A percentile compares a stretch with the other conserved stretches of the same genome.
Conservation (phyloP, 2,113 vertebrate genomes). For the Phasianus colchicus region DNA sequence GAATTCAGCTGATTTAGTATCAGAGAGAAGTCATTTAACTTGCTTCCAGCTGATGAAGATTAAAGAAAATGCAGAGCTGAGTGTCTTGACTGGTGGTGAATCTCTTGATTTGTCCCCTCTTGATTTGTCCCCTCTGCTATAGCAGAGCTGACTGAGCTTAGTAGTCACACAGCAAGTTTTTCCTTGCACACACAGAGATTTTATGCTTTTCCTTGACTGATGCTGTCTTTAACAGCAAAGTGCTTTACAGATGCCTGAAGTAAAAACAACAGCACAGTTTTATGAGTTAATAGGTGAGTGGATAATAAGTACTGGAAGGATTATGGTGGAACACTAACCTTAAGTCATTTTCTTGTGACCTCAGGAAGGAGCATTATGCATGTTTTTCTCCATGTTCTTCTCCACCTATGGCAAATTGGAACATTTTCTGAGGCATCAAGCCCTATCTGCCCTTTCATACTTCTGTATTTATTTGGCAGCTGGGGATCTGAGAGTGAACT, state of each 20-base stretch:
- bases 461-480: neutral
- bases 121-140: neutral
- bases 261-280: neutral
- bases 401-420: neutral
- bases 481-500: neutral
- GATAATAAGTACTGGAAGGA: neutral
- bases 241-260: neutral
- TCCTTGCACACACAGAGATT: neutral
- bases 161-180: neutral
- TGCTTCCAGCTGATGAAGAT: neutral
- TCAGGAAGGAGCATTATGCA: neutral
- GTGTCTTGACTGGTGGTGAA: neutral
- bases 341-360: neutral
- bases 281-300: neutral
- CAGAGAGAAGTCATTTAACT: neutral
- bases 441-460: neutral
- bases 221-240: neutral
- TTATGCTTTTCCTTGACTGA: neutral
- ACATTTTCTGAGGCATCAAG: neutral
- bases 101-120: neutral
- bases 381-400: neutral
- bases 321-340: neutral
- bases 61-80: neutral
- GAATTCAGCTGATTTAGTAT: neutral
- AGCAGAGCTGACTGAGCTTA: neutral